Conservation (phyloP, 2,888 invertebrate species). For the Epinotia demarniana region DNA sequence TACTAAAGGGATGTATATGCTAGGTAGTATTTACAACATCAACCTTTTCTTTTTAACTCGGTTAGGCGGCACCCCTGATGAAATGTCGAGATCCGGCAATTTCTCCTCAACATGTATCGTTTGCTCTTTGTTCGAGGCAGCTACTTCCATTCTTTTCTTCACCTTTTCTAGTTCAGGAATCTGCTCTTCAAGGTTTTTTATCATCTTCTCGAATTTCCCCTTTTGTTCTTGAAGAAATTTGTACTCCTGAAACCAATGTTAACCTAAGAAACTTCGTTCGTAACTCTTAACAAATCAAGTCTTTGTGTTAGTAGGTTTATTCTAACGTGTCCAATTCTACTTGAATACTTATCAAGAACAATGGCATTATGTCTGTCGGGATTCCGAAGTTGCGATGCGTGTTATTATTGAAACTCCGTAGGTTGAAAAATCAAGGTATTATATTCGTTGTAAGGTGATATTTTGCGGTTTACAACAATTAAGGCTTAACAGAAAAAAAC, state of each 20-base stretch:
- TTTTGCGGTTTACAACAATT: too few species aligned
- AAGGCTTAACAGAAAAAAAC: too few species aligned
- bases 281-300: neutral
- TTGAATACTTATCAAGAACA: too few species aligned
- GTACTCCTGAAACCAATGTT: slow-evolving; percentile 61
- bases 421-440: too few species aligned
- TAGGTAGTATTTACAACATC: neutral
- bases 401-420: too few species aligned
- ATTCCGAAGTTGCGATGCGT: too few species aligned
- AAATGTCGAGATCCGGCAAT: slow-evolving; percentile 55
- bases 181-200: slow-evolving; percentile 61
- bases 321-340: too few species aligned
- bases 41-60: slow-evolving; percentile 60
- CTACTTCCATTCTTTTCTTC: slow-evolving; percentile 63
- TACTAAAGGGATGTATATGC: too few species aligned
- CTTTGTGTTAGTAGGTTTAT: too few species aligned
- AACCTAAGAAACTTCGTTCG: neutral
- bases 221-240: slow-evolving; percentile 69
- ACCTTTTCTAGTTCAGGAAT: slow-evolving; percentile 60
- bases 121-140: slow-evolving; percentile 65
- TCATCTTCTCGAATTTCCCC: slow-evolving; percentile 66
- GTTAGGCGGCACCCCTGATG: slow-evolving; percentile 46
- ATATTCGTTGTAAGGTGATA: too few species aligned
- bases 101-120: slow-evolving; percentile 67
- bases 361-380: too few species aligned